A percentile compares a stretch with the other conserved stretches of the same genome.
phyloP scores from a whole-genome alignment of 2,888 invertebrate species.

The Rotaria macrura region DNA sequence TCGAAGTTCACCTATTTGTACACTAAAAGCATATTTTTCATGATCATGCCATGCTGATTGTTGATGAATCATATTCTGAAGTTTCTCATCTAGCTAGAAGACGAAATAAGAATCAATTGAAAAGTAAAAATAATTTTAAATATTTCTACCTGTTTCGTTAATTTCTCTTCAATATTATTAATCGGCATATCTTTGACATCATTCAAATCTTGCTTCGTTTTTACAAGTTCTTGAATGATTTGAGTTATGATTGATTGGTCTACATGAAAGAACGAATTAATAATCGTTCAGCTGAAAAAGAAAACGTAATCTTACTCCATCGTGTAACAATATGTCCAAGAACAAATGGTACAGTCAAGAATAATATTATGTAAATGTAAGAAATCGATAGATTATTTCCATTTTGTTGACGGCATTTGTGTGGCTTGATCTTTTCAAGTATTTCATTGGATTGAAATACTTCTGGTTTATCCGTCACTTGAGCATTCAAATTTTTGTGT shows the following conservation, averaged over 20 bases:
- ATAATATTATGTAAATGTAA: background rate
- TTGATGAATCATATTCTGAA: background rate
- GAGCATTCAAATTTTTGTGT: background rate
- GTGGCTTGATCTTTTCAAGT: background rate
- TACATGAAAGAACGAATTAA: background rate
- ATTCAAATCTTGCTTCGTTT: background rate
- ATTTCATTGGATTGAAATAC: background rate
- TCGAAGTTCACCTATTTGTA: background rate
- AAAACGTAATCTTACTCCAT: background rate
- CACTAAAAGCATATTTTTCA: background rate
- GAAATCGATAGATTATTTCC: background rate
- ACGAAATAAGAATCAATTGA: background rate
- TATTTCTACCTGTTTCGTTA: background rate
- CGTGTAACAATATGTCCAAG: background rate
- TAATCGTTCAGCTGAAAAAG: background rate
- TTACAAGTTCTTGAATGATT: background rate
- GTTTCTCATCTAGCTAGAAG: background rate
- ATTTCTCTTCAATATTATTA: background rate
- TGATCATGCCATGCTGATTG: background rate
- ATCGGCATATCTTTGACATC: background rate
- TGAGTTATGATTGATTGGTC: background rate
- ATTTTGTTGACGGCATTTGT: background rate
- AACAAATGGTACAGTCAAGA: background rate
- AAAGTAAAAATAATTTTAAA: background rate
- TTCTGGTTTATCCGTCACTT: background rate